A percentile compares a stretch with the other conserved stretches of the same genome.
These are phyloP conservation scores for Amyelois transitella DNA, from an alignment of 1,140 invertebrate species.

Conservation along the genomic window DNA sequence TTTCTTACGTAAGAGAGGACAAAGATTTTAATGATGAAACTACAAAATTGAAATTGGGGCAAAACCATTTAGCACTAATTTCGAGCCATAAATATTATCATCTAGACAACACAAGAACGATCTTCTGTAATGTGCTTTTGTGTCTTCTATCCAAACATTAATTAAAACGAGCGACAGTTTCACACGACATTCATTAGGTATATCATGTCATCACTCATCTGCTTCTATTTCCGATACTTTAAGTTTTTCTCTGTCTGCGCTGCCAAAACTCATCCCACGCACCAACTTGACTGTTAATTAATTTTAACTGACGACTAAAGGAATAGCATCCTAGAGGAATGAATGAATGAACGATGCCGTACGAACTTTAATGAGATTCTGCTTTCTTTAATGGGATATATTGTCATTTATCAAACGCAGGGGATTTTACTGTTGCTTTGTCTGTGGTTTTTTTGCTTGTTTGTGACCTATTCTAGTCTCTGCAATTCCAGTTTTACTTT, in stretches of 20 bases:
- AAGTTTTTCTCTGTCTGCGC: slow-evolving; percentile 45
- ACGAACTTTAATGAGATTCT: slow-evolving; percentile 23
- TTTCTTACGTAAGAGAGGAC: too few species aligned
- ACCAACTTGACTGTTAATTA: slow-evolving; percentile 46
- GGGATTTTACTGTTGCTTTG: background rate
- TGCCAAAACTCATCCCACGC: slow-evolving; percentile 48
- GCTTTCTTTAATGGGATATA: slow-evolving; percentile 6
- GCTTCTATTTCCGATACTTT: slow-evolving; percentile 55
- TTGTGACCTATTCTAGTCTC: too few species aligned
- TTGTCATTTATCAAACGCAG: slow-evolving; percentile 19
- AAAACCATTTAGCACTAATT: too few species aligned
- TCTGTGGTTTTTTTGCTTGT: too few species aligned
- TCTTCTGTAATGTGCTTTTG: background rate
- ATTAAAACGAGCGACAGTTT: slow-evolving; percentile 49
- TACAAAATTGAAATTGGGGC: too few species aligned
- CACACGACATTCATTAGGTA: slow-evolving; percentile 51
- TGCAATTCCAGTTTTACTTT: too few species aligned
- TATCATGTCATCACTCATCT: slow-evolving; percentile 50
- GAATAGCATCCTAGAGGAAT: slow-evolving; percentile 13
- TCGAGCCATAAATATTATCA: too few species aligned
- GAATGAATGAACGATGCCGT: slow-evolving; percentile 17
- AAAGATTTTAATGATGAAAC: too few species aligned
- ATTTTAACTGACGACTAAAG: slow-evolving; percentile 42
- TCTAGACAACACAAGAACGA: background rate
- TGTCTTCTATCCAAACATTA: slow-evolving; percentile 30